Percentiles rank a stretch among this genome's conserved stretches.
Evolutionary conservation across 2,113 vertebrate species (phyloP).

Genomic region (Mobula birostris): DNA sequence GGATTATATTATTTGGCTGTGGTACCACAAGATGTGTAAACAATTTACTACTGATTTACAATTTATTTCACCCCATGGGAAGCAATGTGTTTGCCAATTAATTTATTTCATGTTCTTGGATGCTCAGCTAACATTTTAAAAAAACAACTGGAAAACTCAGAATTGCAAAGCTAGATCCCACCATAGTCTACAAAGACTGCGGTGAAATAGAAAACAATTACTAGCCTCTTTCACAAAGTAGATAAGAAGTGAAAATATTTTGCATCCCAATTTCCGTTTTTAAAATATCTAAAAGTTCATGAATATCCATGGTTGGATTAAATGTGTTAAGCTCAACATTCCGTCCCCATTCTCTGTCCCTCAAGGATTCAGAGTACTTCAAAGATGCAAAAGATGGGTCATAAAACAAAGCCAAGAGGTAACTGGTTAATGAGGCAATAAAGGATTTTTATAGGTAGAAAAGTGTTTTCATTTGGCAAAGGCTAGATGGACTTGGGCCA

Average conservation of each 20-base stretch:
- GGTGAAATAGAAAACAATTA: neutral
- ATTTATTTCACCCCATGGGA: neutral
- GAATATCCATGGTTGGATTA: neutral
- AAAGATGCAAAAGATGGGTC: neutral
- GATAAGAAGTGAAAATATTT: neutral
- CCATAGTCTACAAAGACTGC: neutral
- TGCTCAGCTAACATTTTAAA: neutral
- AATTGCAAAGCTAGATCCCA: neutral
- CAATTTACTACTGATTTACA: neutral
- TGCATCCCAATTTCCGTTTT: neutral
- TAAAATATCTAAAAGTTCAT: neutral
- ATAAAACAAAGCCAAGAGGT: neutral
- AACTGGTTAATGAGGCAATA: neutral
- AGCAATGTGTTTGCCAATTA: no score
- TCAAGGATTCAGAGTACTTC: neutral
- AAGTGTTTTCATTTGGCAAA: neutral
- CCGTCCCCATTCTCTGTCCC: neutral
- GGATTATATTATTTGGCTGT: neutral
- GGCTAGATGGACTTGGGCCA: neutral
- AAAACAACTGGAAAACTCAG: neutral
- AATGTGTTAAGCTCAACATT: neutral
- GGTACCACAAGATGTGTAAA: neutral
- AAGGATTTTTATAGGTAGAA: neutral
- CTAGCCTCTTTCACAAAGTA: neutral
- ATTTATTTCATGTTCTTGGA: neutral